Conservation (phyloP, 1,140 invertebrate species). For the Drosophila sp. region DNA sequence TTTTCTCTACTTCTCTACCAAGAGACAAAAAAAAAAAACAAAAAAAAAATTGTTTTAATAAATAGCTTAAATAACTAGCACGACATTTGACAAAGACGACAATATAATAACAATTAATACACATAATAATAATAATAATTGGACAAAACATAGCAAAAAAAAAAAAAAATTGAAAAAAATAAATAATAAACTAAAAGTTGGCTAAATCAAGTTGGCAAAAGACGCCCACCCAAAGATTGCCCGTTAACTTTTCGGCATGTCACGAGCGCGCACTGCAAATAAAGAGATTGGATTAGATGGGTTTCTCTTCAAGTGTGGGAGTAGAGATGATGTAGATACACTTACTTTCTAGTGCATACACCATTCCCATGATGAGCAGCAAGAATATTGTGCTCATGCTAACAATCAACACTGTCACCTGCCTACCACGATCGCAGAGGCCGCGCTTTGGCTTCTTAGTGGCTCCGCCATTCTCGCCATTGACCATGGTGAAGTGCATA, state of each 20-base stretch:
- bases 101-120: conserved; percentile 51
- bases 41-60: conserved; percentile 51
- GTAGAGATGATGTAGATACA: conserved; percentile 36
- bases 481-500: conserved; percentile 93
- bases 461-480: conserved; percentile 88
- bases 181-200: conserved; percentile 71
- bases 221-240: background rate
- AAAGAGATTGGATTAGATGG: conserved; percentile 9
- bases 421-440: conserved; percentile 88
- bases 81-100: conserved; percentile 35
- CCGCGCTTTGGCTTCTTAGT: conserved; percentile 79
- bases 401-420: conserved; percentile 90
- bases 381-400: conserved; percentile 91
- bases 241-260: conserved; percentile 82
- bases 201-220: conserved; percentile 41
- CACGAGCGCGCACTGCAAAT: conserved; percentile 86
- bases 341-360: conserved; percentile 88
- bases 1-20: conserved; percentile 13
- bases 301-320: background rate
- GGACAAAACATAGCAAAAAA: conserved; percentile 43
- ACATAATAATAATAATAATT: conserved; percentile 63
- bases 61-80: conserved; percentile 72
- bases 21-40: conserved; percentile 24
- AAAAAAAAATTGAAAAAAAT: conserved; percentile 56
- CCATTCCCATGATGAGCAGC: conserved; percentile 89